Percentiles rank a stretch among this genome's conserved stretches.
phyloP scores from a whole-genome alignment of 1,140 invertebrate species.

The Aphelenchoides fujianensis region DNA sequence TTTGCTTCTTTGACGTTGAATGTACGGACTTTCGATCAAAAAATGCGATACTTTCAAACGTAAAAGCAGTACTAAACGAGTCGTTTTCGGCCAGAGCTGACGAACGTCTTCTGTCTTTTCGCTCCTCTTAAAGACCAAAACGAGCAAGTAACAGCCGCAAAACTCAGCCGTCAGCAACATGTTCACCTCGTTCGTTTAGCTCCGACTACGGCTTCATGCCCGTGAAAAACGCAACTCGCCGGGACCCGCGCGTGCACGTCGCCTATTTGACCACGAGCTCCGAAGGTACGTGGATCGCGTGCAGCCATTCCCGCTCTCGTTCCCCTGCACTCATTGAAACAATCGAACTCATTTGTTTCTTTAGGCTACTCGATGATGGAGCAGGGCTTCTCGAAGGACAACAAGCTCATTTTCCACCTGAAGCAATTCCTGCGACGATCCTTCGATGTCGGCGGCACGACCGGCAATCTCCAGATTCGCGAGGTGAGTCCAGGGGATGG shows the following conservation, averaged over 20 bases:
- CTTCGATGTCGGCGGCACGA: slow-evolving; percentile 57
- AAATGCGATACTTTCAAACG: too few species aligned
- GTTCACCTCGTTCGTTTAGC: slow-evolving; percentile 1
- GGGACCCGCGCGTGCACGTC: slow-evolving; percentile 61
- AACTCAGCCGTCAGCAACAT: too few species aligned
- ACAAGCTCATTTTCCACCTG: slow-evolving; percentile 60
- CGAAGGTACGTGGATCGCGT: slow-evolving; percentile 45
- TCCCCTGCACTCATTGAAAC: slow-evolving; percentile 29
- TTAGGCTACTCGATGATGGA: slow-evolving; percentile 63
- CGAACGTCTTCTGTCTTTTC: too few species aligned
- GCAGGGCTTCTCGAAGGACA: slow-evolving; percentile 57
- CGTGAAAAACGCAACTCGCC: slow-evolving; percentile 59
- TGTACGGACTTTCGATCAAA: too few species aligned
- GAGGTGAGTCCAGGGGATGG: too few species aligned
- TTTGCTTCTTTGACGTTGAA: too few species aligned
- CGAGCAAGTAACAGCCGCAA: too few species aligned
- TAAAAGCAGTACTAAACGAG: too few species aligned
- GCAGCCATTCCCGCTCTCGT: too few species aligned
- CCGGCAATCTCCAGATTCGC: slow-evolving; percentile 51
- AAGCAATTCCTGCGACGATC: slow-evolving; percentile 60
- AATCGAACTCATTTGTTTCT: slow-evolving; percentile 18
- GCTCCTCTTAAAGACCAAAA: too few species aligned
- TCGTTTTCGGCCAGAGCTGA: too few species aligned
- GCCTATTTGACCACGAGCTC: slow-evolving; percentile 60
- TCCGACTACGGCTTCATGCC: slow-evolving; percentile 62